Evolutionary conservation across 2,888 invertebrate genomes (phyloP), one percentile per base, ranked within the genome.

Genomic region (Esperia sulphurella): DNA sequence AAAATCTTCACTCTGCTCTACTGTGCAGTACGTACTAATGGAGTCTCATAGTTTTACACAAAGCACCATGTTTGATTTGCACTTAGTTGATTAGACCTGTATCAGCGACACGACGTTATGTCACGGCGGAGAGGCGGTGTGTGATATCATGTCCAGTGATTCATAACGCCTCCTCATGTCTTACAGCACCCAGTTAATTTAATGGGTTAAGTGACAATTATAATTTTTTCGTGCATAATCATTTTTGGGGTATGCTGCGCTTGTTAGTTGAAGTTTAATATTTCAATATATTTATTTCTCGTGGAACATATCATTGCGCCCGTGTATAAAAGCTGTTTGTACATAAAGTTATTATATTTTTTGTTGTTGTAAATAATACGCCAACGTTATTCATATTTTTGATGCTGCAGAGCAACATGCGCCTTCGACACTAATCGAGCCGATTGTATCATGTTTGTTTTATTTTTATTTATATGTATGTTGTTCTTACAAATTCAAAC

Each of bases 101-200:
- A 68, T 62, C 63, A 63, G 64, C 51, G 65, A 57, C 58, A 77
- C 86, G 83, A 82, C 76, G 67, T 71, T 58, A 55, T 71, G 62
- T 66, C 61, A 62, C 73, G 58, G 61, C 66, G 70, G 69, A 68
- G 67, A 71, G 65, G 59, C 65, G 65, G 58, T 52, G 66, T 82
- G 69, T 87, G 85, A 85, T 83, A 81, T 85, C 84, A 87, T 79
- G 12, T 81, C 79, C 77, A 73, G 75, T 78, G 77, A 82, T 74
- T 82, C 79, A 81, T 66, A 53, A 57, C 56, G 56, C 63, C 63
- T 65, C 61, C 55, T 63, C 61, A 68, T 8, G 39, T 39, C 67
- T 65, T 71, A 68, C 71, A 68, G n/a, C 35, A 31, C 10, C 10
- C 21, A 65, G 60, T 64, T 57, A 65, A 37, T 63, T 77, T 75